These are phyloP conservation scores for Sclerodermus sp. DNA, from an alignment of 2,888 invertebrate species.

Conservation along the genomic window DNA sequence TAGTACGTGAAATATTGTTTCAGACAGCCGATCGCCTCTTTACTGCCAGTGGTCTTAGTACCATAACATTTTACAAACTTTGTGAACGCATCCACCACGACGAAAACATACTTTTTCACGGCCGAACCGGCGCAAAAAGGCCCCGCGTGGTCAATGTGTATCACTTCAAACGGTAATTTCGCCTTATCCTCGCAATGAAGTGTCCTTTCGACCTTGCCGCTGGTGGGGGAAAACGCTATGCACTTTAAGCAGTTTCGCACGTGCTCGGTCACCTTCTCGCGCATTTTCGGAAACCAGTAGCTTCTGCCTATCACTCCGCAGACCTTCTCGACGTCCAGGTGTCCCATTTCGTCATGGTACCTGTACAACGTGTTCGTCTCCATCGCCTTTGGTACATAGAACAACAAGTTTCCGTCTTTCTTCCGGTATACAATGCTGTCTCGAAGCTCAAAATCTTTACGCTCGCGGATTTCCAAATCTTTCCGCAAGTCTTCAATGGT, in stretches of 20 bases:
- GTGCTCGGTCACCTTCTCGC: constrained; percentile 13
- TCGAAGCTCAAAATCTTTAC: constrained; percentile 17
- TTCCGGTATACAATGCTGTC: constrained; percentile 22
- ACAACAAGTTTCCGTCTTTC: constrained; percentile 8
- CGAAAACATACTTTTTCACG: constrained; percentile 18
- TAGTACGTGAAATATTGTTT: constrained; percentile 10
- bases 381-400: constrained; percentile 14
- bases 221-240: constrained; percentile 11
- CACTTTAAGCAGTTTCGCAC: constrained; percentile 23
- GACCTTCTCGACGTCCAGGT: constrained; percentile 19
- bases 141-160: constrained; percentile 23
- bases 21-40: constrained; percentile 12
- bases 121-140: constrained; percentile 4
- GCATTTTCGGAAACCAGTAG: constrained; percentile 29
- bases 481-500: constrained; percentile 7
- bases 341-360: constrained; percentile 23
- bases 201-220: constrained; percentile 20
- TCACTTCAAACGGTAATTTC: constrained; percentile 19
- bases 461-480: constrained; percentile 8
- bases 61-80: constrained; percentile 17
- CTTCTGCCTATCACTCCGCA: constrained; percentile 8
- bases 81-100: constrained; percentile 15
- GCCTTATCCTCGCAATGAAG: constrained; percentile 19
- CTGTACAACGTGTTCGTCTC: neutral
- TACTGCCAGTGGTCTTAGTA: constrained; percentile 10